Evolutionary conservation across 2,113 vertebrate species (phyloP).

Genomic region (Diadophis punctatus): DNA sequence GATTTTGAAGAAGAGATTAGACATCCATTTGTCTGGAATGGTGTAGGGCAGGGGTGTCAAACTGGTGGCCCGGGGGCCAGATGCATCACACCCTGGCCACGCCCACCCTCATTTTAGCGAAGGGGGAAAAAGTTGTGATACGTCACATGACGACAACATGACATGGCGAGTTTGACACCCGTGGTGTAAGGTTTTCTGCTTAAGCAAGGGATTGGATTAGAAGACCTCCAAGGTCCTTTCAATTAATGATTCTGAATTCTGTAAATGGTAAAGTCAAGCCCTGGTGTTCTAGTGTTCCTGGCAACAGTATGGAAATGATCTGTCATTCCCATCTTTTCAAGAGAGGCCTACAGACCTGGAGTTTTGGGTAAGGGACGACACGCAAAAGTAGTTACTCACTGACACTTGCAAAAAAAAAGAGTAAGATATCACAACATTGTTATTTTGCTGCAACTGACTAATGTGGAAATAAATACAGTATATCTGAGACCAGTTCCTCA

Average conservation of each 20-base stretch:
- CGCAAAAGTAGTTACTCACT: not conserved
- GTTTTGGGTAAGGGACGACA: not conserved
- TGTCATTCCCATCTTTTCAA: not conserved
- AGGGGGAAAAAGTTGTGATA: too few relatives aligned
- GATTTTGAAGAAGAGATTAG: not conserved
- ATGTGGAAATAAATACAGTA: not conserved
- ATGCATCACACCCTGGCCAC: too few relatives aligned
- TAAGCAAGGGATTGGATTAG: not conserved
- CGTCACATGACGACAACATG: too few relatives aligned
- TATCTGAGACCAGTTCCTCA: not conserved
- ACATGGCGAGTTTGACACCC: too few relatives aligned
- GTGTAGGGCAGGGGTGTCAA: not conserved
- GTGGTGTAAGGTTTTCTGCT: not conserved
- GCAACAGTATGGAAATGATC: not conserved
- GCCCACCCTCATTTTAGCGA: too few relatives aligned
- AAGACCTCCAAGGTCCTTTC: not conserved
- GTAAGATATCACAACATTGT: not conserved
- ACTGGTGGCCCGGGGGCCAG: too few relatives aligned
- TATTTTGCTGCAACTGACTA: not conserved
- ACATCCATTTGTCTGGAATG: not conserved
- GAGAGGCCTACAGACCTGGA: not conserved
- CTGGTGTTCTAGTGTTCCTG: not conserved
- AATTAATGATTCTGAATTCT: not conserved
- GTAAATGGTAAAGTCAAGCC: not conserved
- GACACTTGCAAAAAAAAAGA: not conserved